Percentiles rank a stretch among this genome's conserved stretches.
Evolutionary conservation across 2,888 invertebrate species (phyloP).

Genomic region (Epirrhoe tristata): DNA sequence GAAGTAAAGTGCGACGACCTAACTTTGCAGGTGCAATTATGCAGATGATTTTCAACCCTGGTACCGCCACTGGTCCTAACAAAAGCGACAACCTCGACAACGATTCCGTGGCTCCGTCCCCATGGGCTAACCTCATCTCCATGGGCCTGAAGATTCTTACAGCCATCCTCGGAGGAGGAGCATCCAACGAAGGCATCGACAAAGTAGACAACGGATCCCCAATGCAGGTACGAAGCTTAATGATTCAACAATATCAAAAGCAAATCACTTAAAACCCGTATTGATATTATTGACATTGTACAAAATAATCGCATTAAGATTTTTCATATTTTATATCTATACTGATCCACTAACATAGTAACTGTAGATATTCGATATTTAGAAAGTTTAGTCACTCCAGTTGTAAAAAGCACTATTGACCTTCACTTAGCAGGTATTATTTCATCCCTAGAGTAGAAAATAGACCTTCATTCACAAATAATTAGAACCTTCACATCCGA

Average conservation of each 20-base stretch:
- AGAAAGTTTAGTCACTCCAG: conserved; percentile 61
- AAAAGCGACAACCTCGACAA: conserved; percentile 92
- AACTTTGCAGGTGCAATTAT: conserved; percentile 87
- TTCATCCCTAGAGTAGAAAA: conserved; percentile 63
- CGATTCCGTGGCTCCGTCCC: conserved; percentile 89
- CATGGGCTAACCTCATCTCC: conserved; percentile 95
- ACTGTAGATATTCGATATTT: conserved; percentile 71
- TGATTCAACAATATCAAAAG: conserved; percentile 35
- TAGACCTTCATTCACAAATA: conserved; percentile 72
- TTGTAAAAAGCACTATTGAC: conserved; percentile 73
- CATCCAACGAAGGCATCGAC: conserved; percentile 93
- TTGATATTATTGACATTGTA: conserved; percentile 51
- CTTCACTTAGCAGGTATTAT: conserved; percentile 71
- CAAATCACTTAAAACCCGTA: conserved; percentile 35
- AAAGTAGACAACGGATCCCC: conserved; percentile 96
- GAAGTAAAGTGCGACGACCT: conserved; percentile 31
- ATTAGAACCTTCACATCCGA: conserved; percentile 64
- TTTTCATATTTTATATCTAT: conserved; percentile 59
- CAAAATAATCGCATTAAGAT: conserved; percentile 47
- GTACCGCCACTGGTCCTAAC: conserved; percentile 88
- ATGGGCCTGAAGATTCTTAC: conserved; percentile 95
- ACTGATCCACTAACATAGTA: conserved; percentile 78
- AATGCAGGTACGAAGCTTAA: conserved; percentile 89
- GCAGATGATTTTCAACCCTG: conserved; percentile 93
- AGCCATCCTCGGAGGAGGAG: conserved; percentile 92